Evolutionary conservation across 2,113 vertebrate species (phyloP), one percentile per base, ranked within the genome.

Genomic region (Xiphias gladius): DNA sequence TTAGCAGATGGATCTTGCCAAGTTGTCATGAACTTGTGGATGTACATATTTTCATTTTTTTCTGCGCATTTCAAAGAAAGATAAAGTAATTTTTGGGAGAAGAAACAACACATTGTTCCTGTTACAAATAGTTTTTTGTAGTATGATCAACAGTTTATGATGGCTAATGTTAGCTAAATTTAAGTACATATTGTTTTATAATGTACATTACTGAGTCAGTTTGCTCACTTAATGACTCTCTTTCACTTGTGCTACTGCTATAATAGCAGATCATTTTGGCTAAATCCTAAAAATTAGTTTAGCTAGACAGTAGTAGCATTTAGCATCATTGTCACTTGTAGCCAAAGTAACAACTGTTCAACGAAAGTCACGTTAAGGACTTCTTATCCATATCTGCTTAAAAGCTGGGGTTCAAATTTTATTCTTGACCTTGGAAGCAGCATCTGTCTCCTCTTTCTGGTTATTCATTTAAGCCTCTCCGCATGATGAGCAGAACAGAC

Each of bases 401-500:
- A 74, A 64, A 64, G 32, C 11, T 17, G 61, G 39, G 30, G 12
- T 65, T 54, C 35, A 52, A 52, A 54, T 7, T 54, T 37, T 61
- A 39, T 63, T 65, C 12, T 43, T 48, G 64, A 24, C 52, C 64
- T 50, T 59, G 7, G 30, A 62, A 62, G 70, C 65, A 61, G 43
- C 59, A 61, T 69, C 76, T 14, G 48, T n/a, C n/a, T n/a, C n/a
- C n/a, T n/a, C n/a, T n/a, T n/a, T n/a, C n/a, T n/a, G n/a, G n/a
- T n/a, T n/a, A n/a, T n/a, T n/a, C n/a, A n/a, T n/a, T n/a, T n/a
- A n/a, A n/a, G 24, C 55, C 41, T 35, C 65, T 43, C 16, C 35
- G 73, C 59, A 16, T 66, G 58, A 70, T 70, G 43, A 76, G 16
- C 22, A 73, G 3, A 80, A 39, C 3, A 2, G 46, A 39, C 50